A percentile compares a stretch with the other conserved stretches of the same genome.
Conservation (phyloP, 2,113 vertebrate genomes). For the Cryptomyrus ogoouensis region DNA sequence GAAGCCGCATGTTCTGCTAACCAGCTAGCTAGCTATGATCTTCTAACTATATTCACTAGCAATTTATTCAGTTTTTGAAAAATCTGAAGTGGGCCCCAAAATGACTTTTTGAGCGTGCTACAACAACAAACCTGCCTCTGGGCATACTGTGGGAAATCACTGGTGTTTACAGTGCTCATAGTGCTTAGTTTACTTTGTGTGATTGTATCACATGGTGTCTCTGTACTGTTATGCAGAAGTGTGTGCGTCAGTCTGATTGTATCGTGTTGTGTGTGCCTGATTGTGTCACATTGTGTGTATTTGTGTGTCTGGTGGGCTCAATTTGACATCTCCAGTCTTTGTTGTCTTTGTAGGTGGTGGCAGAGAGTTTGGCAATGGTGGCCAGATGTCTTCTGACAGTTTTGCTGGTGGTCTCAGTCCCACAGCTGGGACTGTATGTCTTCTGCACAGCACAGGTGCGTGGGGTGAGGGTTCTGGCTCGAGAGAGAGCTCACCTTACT, state of each 20-base stretch:
- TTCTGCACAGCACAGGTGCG: constrained; percentile 82
- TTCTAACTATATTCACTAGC: neutral
- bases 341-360: constrained; percentile 62
- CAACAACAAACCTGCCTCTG: neutral
- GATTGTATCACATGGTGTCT: neutral
- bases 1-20: neutral
- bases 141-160: neutral
- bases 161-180: neutral
- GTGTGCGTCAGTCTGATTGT: neutral
- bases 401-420: constrained; percentile 68
- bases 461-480: neutral
- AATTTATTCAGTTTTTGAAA: neutral
- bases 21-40: neutral
- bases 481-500: neutral
- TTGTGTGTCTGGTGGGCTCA: neutral
- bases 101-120: neutral
- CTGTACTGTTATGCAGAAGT: neutral
- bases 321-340: neutral
- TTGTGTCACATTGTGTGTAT: neutral
- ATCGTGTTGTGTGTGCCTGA: neutral
- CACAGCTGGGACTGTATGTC: constrained; percentile 80
- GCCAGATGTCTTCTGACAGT: constrained; percentile 77
- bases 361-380: constrained; percentile 83
- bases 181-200: neutral
- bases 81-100: neutral